A percentile compares a stretch with the other conserved stretches of the same genome.
These are phyloP conservation scores for Amiota mariae DNA, from an alignment of 2,888 invertebrate genomes.

Conservation along the genomic window DNA sequence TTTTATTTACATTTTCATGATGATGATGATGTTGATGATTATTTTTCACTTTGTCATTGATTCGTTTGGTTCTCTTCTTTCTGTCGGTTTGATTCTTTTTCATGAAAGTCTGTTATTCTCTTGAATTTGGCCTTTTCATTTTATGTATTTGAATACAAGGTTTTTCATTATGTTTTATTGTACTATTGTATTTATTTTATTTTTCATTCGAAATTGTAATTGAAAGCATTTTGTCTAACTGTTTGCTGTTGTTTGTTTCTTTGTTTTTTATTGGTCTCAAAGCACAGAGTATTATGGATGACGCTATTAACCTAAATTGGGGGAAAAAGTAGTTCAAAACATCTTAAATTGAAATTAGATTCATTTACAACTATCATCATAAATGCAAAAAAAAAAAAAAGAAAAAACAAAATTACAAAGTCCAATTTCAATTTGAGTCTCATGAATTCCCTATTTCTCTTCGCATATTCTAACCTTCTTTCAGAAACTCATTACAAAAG, in stretches of 20 bases:
- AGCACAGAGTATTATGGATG: neutral
- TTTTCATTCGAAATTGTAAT: slow-evolving; percentile 21
- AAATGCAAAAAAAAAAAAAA: slow-evolving; percentile 5
- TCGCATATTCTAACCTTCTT: no score
- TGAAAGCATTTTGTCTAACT: slow-evolving; percentile 1
- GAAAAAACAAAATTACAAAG: neutral
- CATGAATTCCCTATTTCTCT: no score
- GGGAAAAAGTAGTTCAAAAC: neutral
- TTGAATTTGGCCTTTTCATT: slow-evolving; percentile 23
- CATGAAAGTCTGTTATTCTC: slow-evolving; percentile 5
- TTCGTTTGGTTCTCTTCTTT: neutral
- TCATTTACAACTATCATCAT: slow-evolving; percentile 5
- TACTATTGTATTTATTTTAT: neutral
- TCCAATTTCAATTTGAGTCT: no score
- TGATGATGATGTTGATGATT: neutral
- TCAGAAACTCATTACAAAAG: no score
- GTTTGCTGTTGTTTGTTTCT: no score
- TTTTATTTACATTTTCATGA: slow-evolving; percentile 13
- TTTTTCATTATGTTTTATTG: slow-evolving; percentile 6
- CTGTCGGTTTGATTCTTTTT: slow-evolving; percentile 1
- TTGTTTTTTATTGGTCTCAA: neutral
- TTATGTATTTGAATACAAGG: slow-evolving; percentile 15
- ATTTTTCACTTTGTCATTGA: slow-evolving; percentile 17
- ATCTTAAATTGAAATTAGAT: neutral
- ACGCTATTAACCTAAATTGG: slow-evolving; percentile 15